Base-by-base conservation (phyloP, 2,113 vertebrate species). In the Nycticryphes semicollaris region DNA sequence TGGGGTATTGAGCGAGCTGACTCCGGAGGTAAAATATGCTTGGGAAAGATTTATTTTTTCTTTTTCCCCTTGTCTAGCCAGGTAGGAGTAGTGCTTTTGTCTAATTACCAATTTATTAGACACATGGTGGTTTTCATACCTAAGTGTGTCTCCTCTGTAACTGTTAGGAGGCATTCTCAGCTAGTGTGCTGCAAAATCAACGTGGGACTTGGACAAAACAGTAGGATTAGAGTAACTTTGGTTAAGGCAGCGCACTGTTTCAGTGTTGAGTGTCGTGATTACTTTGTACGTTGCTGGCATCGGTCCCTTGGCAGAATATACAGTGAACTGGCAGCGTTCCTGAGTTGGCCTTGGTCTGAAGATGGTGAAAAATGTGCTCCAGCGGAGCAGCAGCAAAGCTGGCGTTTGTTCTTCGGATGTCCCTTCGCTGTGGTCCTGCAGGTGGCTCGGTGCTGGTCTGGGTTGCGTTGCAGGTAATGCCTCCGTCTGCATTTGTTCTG, bases 71-170 rank as follows among this genome's bases (percentile, higher is more conserved):
- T 67, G 59, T 62, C 59, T 84, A 68, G 60, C 90, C 90, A 93
- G 75, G 90, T 80, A 85, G 82, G 87, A 93, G 86, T 82, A 95
- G 35, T 66, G 82, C 56, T 73, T 84, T 92, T 92, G 76, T 87
- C 56, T 91, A 76, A 91, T 91, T 91, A 66, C 50, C 0, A 1
- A 89, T 91, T 93, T 88, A 80, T 87, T 91, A 87, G 64, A 17
- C 70, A 63, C 48, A 41, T 0, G 2, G 25, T 66, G 7, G 0
- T 84, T 95, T 94, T 93, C 48, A 27, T 84, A 70, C 70, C 33
- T 56, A 47, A 73, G 45, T 74, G 28, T 94, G 54, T 60, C 47
- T 87, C 17, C 19, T 31, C 47, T 37, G 1, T 68, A 74, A 30
- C 56, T 86, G 50, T 87, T 86, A 48, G 0, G 7, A 82, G 82